phyloP scores from a whole-genome alignment of 2,888 invertebrate genomes.

The Drosophila longiperda region DNA sequence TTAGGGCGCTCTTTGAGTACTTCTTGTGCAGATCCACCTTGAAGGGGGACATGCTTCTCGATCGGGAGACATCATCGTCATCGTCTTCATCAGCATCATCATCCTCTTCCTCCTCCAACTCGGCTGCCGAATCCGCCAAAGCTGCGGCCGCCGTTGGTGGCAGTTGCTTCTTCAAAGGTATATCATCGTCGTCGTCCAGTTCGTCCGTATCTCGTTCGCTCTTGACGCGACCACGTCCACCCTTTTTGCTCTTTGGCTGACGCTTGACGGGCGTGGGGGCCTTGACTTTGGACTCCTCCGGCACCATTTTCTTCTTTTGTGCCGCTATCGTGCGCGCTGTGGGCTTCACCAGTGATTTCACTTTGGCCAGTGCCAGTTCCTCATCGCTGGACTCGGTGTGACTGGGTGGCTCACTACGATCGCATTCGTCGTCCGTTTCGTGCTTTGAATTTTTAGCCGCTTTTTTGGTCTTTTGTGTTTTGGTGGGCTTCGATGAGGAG shows the following conservation, averaged over 20 bases:
- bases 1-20: conserved; percentile 85
- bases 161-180: conserved; percentile 64
- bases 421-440: conserved; percentile 61
- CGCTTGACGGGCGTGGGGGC: conserved; percentile 58
- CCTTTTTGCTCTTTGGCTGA: conserved; percentile 56
- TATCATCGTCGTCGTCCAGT: conserved; percentile 45
- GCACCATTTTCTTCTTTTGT: conserved; percentile 64
- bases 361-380: conserved; percentile 57
- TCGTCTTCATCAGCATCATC: conserved; percentile 63
- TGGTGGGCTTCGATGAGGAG: conserved; percentile 43
- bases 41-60: conserved; percentile 84
- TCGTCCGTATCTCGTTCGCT: conserved; percentile 32
- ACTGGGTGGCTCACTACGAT: conserved; percentile 50
- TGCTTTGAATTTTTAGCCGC: conserved; percentile 49
- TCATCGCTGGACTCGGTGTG: conserved; percentile 65
- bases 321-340: conserved; percentile 71
- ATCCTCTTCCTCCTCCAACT: conserved; percentile 76
- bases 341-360: conserved; percentile 58
- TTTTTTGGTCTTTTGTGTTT: conserved; percentile 72
- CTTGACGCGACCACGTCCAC: conserved; percentile 39
- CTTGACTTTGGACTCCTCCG: conserved; percentile 65
- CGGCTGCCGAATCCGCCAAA: conserved; percentile 78
- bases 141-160: conserved; percentile 81
- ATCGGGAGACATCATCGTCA: conserved; percentile 75
- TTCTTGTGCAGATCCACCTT: conserved; percentile 85